Evolutionary conservation across 2,797 vertebrate genomes (phyloP).

Genomic region (Sardinella longiceps): DNA sequence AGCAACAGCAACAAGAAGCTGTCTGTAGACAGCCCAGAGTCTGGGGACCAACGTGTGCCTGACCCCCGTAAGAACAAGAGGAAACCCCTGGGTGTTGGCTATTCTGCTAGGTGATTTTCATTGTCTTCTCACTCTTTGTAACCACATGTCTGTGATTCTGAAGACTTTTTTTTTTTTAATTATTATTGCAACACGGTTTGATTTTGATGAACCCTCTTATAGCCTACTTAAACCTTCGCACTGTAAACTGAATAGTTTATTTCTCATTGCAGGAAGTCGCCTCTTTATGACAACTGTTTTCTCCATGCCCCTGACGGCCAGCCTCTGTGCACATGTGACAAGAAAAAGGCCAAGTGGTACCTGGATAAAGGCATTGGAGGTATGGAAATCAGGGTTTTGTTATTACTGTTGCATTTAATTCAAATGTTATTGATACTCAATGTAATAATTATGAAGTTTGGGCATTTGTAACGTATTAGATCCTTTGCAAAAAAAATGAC

Average conservation of each 20-base stretch:
- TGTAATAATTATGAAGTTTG: background rate
- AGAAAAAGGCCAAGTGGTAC: conserved; percentile 99
- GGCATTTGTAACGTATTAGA: background rate
- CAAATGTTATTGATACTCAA: background rate
- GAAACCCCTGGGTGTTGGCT: conserved; percentile 90
- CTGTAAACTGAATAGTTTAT: background rate
- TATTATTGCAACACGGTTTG: background rate
- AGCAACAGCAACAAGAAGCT: conserved; percentile 69
- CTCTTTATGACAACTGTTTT: conserved; percentile 98
- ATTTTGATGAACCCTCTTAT: background rate
- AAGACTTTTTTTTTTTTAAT: too few relatives aligned
- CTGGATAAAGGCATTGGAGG: conserved; percentile 97
- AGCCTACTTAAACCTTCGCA: background rate
- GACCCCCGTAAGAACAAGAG: conserved; percentile 87
- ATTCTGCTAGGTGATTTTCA: conserved; percentile 86
- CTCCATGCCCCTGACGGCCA: conserved; percentile 95
- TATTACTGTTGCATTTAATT: too few relatives aligned
- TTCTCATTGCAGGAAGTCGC: conserved; percentile 83
- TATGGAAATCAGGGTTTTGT: conserved; percentile 54
- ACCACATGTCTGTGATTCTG: too few relatives aligned
- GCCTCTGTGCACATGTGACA: conserved; percentile 95
- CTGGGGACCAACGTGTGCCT: conserved; percentile 82
- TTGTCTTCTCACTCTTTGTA: background rate
- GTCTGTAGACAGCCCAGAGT: conserved; percentile 65
- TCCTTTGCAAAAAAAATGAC: background rate